These are phyloP conservation scores for Ips typographus DNA, from an alignment of 1,140 invertebrate genomes.

Conservation along the genomic window DNA sequence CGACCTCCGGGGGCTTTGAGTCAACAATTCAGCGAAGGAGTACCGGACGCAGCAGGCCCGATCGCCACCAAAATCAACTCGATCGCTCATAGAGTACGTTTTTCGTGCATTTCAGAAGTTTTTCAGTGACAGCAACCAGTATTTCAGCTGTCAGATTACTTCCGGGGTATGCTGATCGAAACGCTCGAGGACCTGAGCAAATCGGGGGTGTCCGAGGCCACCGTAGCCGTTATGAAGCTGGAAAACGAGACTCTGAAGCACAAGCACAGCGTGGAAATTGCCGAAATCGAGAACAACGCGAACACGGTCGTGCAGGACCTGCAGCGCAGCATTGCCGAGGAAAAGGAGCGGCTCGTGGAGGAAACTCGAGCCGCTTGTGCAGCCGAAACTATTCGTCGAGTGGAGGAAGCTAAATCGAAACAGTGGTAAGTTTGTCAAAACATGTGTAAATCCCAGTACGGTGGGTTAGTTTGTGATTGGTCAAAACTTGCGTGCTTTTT, in stretches of 20 bases:
- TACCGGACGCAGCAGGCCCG: conserved; percentile 52
- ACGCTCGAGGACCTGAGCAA: conserved; percentile 58
- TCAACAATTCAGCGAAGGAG: conserved; percentile 48
- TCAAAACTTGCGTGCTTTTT: too few relatives aligned
- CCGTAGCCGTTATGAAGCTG: conserved; percentile 58
- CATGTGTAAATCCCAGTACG: background rate
- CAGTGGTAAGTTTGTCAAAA: conserved; percentile 62
- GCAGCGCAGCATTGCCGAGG: conserved; percentile 64
- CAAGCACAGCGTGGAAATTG: conserved; percentile 63
- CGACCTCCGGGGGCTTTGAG: conserved; percentile 52
- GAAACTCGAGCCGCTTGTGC: conserved; percentile 64
- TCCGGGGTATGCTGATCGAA: conserved; percentile 60
- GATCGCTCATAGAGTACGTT: conserved; percentile 55
- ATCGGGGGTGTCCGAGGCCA: conserved; percentile 56
- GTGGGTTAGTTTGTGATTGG: too few relatives aligned
- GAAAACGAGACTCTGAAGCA: conserved; percentile 68
- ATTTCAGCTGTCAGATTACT: conserved; percentile 57
- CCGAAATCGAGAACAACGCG: conserved; percentile 64
- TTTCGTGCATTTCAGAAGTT: background rate
- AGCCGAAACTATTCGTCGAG: conserved; percentile 63
- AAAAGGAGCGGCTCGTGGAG: conserved; percentile 62
- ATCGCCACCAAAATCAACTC: conserved; percentile 52
- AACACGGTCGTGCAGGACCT: conserved; percentile 65
- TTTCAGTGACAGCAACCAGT: too few relatives aligned
- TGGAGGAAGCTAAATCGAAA: conserved; percentile 77